Base-by-base conservation (phyloP, 2,113 vertebrate genomes). In the Solea solea region DNA sequence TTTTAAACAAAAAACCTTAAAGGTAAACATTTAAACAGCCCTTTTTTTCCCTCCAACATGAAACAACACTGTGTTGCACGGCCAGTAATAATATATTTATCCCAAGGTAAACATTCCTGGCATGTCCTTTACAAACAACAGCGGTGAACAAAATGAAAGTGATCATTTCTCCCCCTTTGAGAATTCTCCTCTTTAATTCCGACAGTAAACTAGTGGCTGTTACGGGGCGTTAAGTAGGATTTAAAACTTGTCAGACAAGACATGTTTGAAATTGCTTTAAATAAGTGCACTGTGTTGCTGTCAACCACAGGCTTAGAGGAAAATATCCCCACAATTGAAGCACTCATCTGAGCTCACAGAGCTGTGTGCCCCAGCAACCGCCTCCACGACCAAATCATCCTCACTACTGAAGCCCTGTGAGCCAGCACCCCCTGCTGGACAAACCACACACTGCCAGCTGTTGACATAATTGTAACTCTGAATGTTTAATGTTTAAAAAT, bases 191-290 rank as follows among this genome's bases (percentile, higher is more conserved):
- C 91, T 94, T 93, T 94, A 93, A 94, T 94, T 94, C 93, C 93
- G 93, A 94, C 94, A 94, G 93, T 93, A 94, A 94, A 94, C 93
- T 93, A 82, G 71, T 91, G 83, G 93, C 92, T 94, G 93, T 94
- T 94, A 94, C 82, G 91, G 91, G 93, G 92, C 92, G 93, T 94
- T 94, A 94, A 94, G 93, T 92, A 93, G 93, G 93, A 94, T 94
- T 94, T 94, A 94, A 93, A 94, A 94, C 93, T 94, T 94, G 94
- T 94, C 94, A 94, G 91, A 94, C 94, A 94, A 93, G 94, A 94
- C 93, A 93, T 94, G 94, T 94, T 94, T 94, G 93, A 94, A 94
- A 94, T 94, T 94, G 92, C 94, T 94, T 94, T 93, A 94, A 94
- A 94, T 93, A 94, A 94, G 93, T 93, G 93, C 90, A 94, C 92